Base-by-base conservation (phyloP, 2,888 invertebrate species). In the Scaptomyza flava region DNA sequence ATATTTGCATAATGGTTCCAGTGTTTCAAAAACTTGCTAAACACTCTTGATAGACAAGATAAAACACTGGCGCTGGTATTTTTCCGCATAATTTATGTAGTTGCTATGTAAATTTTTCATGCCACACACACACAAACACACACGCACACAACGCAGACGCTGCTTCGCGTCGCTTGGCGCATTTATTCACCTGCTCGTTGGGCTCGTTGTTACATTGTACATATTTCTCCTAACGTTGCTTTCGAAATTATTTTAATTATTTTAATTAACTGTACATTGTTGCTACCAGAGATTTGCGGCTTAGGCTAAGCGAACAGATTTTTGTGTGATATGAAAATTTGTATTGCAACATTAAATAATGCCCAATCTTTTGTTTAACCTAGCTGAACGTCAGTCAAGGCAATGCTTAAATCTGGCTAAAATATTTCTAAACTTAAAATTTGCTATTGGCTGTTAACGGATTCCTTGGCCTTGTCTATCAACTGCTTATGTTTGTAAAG, bases 41-140 rank as follows among this genome's bases (percentile, higher is more conserved):
- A 87, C 84, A 87, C 87, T 85, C 81, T 87, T 85, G 84, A 87
- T 85, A 87, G 87, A 87, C 84, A 85, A 82, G 84, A 85, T 85
- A 85, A 85, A 87, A 87, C 82, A 87, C 82, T 79, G 85, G 76
- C 72, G 61, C 68, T 69, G 78, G 72, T 68, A 83, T 84, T 87
- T 87, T 87, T 81, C 70, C 75, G 84, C 84, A 85, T 85, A 85
- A 85, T 87, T 85, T 85, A 85, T 77, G 85, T 75, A 65, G 81
- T 71, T 70, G 72, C 80, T 77, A 80, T 77, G 79, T 68, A 80
- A 72, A 79, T 80, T 71, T 68, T 57, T 14, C 47, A 30, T 36
- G 33, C 51, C 56, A 31, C 50, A 48, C 42, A 52, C 47, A 47
- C 42, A 42, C 11, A n/a, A n/a, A 56, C 47, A 47, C 42, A 42